Base-by-base conservation (phyloP, 2,113 vertebrate species). In the Gorsachius goisagi region DNA sequence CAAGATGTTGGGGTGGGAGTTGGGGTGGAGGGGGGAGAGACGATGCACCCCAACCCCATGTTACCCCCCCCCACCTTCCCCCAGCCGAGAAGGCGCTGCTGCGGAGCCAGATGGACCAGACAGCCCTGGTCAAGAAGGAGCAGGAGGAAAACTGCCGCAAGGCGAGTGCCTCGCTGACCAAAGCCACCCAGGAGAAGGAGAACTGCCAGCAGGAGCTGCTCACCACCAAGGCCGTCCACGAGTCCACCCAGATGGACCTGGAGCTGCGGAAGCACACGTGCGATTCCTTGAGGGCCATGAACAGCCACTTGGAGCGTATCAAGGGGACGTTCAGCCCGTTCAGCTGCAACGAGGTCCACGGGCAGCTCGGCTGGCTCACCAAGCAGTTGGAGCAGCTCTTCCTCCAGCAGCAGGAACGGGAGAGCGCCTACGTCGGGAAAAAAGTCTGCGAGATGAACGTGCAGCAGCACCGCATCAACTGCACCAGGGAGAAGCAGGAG, bases 31-130 rank as follows among this genome's bases (percentile, higher is more conserved):
- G 9, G 1, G 7, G 32, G 21, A 6, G 15, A 7, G 12, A 47
- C 19, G 8, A 16, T 0, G 9, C 20, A 11, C 82, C 52, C 62
- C 33, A 32, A 67, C 17, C 6, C 13, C 2, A 1, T 41, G 33
- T 9, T 26, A 30, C 35, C 2, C 23, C 32, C 88, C 12, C 8
- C 39, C 39, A n/a, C 39, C 39, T 11, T 11, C 39, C 39, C 4
- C 4, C 88, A 94, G 87, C 19, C 8, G 93, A 97, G 18, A 99
- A 98, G 93, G 98, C 88, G 55, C 33, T 30, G 41, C 94, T 98
- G 83, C 96, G 97, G 60, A 96, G 92, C 33, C 73, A 97, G 23
- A 98, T 97, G 88, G 56, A 32, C 9, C 79, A 94, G 47, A 72
- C 4, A 77, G 93, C 12, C 69, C 97, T 32, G 30, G 85, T 83